phyloP scores from a whole-genome alignment of 2,113 vertebrate genomes.

The Cynopterus brachyotis region DNA sequence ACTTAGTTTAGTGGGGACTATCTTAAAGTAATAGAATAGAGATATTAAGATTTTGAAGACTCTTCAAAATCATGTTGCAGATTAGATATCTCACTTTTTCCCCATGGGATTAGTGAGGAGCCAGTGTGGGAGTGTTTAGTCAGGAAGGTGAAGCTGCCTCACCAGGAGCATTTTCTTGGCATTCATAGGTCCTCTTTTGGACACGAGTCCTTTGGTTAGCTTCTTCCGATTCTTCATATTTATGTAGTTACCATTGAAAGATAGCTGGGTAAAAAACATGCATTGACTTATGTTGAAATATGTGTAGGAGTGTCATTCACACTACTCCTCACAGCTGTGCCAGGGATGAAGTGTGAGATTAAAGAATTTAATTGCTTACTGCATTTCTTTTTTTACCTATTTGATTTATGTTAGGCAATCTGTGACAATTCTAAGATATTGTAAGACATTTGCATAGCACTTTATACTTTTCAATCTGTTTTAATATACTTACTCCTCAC shows the following conservation, averaged over 20 bases:
- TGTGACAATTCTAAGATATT: conserved; percentile 33
- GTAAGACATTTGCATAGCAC: background rate
- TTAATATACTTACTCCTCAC: background rate
- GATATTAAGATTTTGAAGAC: background rate
- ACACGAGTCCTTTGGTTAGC: background rate
- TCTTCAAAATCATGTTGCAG: background rate
- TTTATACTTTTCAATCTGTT: conserved; percentile 39
- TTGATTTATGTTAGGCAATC: background rate
- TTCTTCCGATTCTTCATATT: background rate
- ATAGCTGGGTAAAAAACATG: background rate
- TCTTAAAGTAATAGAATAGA: background rate
- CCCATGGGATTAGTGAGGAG: background rate
- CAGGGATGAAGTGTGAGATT: conserved; percentile 40
- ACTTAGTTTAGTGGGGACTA: background rate
- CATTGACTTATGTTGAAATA: background rate
- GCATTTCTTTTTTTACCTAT: conserved; percentile 57
- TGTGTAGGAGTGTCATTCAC: conserved; percentile 1
- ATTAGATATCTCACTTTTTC: background rate
- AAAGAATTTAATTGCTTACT: conserved; percentile 35
- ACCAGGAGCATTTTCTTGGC: conserved; percentile 5
- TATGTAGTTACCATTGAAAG: background rate
- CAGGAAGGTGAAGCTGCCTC: conserved; percentile 1
- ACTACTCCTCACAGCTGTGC: background rate
- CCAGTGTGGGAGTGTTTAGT: background rate
- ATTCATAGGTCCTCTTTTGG: background rate